A percentile compares a stretch with the other conserved stretches of the same genome.
These are phyloP conservation scores for Rhamnusium bicolor DNA, from an alignment of 2,888 invertebrate genomes.

Conservation along the genomic window DNA sequence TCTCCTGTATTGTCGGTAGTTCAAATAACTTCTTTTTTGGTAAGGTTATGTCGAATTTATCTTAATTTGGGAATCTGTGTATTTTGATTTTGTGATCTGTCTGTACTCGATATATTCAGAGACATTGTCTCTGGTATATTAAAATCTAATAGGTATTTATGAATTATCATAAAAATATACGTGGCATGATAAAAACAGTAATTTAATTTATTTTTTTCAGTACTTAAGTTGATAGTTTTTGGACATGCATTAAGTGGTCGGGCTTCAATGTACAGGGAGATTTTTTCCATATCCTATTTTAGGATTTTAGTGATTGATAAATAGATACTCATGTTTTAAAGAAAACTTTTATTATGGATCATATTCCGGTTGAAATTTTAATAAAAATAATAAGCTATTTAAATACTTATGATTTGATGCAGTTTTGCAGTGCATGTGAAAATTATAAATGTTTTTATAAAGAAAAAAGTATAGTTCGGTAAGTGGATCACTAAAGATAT, in stretches of 20 bases:
- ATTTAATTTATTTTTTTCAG: neutral
- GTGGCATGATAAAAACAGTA: neutral
- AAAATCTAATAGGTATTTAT: no score
- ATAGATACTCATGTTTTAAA: neutral
- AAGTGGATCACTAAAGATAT: neutral
- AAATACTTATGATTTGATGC: conserved; percentile 24
- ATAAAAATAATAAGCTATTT: conserved; percentile 20
- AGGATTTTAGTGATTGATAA: neutral
- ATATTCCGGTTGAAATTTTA: conserved; percentile 9
- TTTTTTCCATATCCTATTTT: no score
- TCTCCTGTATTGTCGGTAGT: neutral
- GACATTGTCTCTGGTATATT: no score
- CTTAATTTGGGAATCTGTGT: neutral
- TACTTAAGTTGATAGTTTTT: neutral
- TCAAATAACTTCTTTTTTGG: neutral
- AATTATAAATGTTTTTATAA: neutral
- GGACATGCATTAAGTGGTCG: no score
- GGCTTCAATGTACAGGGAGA: no score
- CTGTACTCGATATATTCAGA: no score
- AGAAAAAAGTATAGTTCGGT: conserved; percentile 10
- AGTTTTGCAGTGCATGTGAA: neutral
- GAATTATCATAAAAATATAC: no score
- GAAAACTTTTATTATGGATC: conserved; percentile 10
- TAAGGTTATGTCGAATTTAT: neutral
- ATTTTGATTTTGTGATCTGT: neutral